phyloP scores from a whole-genome alignment of 2,888 invertebrate species.

The Plusia festucae region DNA sequence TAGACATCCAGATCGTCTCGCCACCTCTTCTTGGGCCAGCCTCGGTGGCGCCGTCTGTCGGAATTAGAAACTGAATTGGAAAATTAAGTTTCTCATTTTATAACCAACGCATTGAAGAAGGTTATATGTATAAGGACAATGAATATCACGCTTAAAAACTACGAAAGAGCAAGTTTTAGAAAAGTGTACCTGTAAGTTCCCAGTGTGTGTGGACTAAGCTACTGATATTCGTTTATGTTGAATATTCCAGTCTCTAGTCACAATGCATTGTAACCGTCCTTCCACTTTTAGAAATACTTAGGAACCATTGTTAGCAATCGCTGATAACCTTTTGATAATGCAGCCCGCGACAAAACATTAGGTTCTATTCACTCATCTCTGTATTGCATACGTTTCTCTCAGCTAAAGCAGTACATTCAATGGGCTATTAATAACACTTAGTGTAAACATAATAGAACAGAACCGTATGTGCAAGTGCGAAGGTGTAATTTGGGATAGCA shows the following conservation, averaged over 20 bases:
- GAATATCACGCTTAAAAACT: too few relatives aligned
- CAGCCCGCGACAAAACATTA: not conserved
- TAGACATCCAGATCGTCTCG: too few relatives aligned
- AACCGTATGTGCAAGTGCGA: not conserved
- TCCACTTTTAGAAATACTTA: conserved; percentile 17
- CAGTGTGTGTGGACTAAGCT: too few relatives aligned
- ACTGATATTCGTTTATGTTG: not conserved
- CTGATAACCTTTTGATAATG: conserved; percentile 3
- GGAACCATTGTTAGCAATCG: conserved; percentile 11
- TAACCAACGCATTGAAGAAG: too few relatives aligned
- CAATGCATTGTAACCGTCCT: conserved; percentile 16
- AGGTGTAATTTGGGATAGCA: conserved; percentile 8
- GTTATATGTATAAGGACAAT: too few relatives aligned
- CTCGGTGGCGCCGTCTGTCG: too few relatives aligned
- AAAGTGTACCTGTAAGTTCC: too few relatives aligned
- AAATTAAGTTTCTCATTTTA: too few relatives aligned
- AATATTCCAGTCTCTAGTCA: not conserved
- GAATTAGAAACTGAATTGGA: too few relatives aligned
- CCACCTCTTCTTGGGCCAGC: too few relatives aligned
- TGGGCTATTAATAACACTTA: conserved; percentile 20
- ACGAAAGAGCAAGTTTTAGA: too few relatives aligned
- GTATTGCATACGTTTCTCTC: not conserved
- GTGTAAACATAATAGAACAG: conserved; percentile 9
- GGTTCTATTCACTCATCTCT: not conserved
- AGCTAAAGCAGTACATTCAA: conserved; percentile 14